Evolutionary conservation across 2,888 invertebrate genomes (phyloP).

Genomic region (Catocala sponsa): DNA sequence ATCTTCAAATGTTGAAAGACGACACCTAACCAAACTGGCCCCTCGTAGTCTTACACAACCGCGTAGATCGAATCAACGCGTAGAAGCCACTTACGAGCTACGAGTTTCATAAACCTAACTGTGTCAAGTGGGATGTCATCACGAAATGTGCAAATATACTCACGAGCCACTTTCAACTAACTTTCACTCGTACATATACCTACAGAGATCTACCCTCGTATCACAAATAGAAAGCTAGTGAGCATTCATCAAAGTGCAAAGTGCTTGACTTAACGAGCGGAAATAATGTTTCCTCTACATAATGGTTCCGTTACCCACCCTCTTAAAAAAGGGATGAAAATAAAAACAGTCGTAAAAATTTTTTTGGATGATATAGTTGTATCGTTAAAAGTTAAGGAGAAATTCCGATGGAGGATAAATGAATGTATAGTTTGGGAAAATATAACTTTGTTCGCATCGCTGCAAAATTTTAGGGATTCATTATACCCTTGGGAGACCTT

Average conservation of each 20-base stretch:
- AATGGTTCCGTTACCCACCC: slow-evolving; percentile 77
- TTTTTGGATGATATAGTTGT: slow-evolving; percentile 59
- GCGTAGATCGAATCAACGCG: slow-evolving; percentile 10
- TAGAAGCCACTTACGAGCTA: slow-evolving; percentile 8
- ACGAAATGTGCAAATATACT: slow-evolving; percentile 17
- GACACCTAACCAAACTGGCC: slow-evolving; percentile 3
- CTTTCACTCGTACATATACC: slow-evolving; percentile 10
- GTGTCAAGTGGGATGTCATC: slow-evolving; percentile 20
- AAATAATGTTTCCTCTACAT: slow-evolving; percentile 84
- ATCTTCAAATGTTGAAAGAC: not conserved
- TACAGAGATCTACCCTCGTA: slow-evolving; percentile 60
- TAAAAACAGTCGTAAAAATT: slow-evolving; percentile 74
- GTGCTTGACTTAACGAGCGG: slow-evolving; percentile 84
- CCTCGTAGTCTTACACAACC: slow-evolving; percentile 3
- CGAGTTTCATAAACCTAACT: slow-evolving; percentile 18
- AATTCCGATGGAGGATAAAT: slow-evolving; percentile 11
- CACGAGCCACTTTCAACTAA: slow-evolving; percentile 14
- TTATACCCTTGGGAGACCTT: not conserved
- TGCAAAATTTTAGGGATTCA: slow-evolving; percentile 1
- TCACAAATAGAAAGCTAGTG: slow-evolving; percentile 72
- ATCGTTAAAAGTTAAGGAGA: slow-evolving; percentile 45
- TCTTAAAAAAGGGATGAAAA: slow-evolving; percentile 64
- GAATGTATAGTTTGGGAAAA: slow-evolving; percentile 10
- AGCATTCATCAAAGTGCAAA: slow-evolving; percentile 84
- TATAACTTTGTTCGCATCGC: not conserved